Conservation (phyloP, 2,888 invertebrate species). For the Platerodrilus igneus region DNA sequence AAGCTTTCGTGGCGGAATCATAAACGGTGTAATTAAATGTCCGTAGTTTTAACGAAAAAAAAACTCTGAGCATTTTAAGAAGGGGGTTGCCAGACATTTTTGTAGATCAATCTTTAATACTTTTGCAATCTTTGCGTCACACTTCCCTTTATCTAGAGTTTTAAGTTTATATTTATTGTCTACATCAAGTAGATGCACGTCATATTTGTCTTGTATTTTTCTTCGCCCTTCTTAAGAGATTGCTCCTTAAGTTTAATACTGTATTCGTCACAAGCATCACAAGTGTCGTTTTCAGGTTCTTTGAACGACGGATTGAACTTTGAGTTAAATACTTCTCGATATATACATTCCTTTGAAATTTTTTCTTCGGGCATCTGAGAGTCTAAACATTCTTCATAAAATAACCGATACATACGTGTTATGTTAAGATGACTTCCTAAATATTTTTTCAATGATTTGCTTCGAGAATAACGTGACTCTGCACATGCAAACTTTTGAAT, state of each 20-base stretch:
- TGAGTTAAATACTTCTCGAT: slow-evolving; percentile 22
- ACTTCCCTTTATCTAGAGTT: slow-evolving; percentile 17
- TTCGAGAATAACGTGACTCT: too few relatives aligned
- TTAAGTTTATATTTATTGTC: slow-evolving; percentile 19
- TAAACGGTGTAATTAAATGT: slow-evolving; percentile 25
- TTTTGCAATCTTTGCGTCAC: not conserved
- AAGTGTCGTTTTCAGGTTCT: too few relatives aligned
- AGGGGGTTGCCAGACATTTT: too few relatives aligned
- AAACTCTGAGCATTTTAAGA: slow-evolving; percentile 25
- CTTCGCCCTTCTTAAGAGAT: slow-evolving; percentile 3
- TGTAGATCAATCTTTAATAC: too few relatives aligned
- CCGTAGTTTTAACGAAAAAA: slow-evolving; percentile 26
- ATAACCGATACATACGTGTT: too few relatives aligned
- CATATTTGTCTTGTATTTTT: slow-evolving; percentile 11
- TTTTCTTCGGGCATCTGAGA: too few relatives aligned
- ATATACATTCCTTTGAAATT: too few relatives aligned
- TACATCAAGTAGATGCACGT: slow-evolving; percentile 16
- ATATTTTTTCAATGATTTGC: too few relatives aligned
- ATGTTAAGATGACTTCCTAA: too few relatives aligned
- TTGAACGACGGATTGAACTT: slow-evolving; percentile 21
- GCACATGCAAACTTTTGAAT: too few relatives aligned
- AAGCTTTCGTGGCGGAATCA: slow-evolving; percentile 17
- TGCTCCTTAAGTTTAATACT: slow-evolving; percentile 7
- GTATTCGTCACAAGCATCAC: slow-evolving; percentile 10
- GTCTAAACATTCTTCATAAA: too few relatives aligned